A percentile compares a stretch with the other conserved stretches of the same genome.
phyloP scores from a whole-genome alignment of 2,113 vertebrate species.

The Scolopax mira region DNA sequence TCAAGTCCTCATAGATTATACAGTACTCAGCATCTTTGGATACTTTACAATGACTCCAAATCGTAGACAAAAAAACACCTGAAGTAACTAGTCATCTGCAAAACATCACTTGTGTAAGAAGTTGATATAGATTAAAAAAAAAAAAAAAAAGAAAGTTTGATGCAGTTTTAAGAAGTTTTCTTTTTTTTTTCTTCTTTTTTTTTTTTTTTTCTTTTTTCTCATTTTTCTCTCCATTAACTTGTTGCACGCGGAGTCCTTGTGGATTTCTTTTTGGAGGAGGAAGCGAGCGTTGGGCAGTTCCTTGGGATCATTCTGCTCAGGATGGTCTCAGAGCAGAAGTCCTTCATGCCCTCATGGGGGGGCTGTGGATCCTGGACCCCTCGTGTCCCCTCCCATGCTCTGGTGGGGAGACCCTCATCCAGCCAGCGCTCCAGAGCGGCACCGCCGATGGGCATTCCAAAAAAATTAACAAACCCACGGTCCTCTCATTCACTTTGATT shows the following conservation, averaged over 20 bases:
- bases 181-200: not conserved
- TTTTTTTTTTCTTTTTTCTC: not conserved
- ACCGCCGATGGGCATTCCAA: not conserved
- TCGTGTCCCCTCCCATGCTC: not conserved
- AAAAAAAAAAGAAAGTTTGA: slow-evolving; percentile 23
- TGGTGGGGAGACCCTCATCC: not conserved
- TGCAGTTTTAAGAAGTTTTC: slow-evolving; percentile 33
- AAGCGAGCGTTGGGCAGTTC: not conserved
- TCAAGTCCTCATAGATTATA: slow-evolving; percentile 86
- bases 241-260: not conserved
- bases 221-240: not conserved
- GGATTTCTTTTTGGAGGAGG: not conserved
- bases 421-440: not conserved
- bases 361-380: not conserved
- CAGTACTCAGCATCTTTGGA: slow-evolving; percentile 91
- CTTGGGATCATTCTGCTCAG: not conserved
- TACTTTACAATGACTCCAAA: slow-evolving; percentile 77
- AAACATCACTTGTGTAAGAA: slow-evolving; percentile 67
- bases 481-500: not conserved
- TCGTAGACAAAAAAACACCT: slow-evolving; percentile 64
- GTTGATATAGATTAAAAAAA: slow-evolving; percentile 48
- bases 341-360: not conserved
- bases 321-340: not conserved
- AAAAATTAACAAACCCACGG: not conserved
- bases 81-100: slow-evolving; percentile 66